Evolutionary conservation across 2,888 invertebrate genomes (phyloP).

Genomic region (Encarsia formosa): DNA sequence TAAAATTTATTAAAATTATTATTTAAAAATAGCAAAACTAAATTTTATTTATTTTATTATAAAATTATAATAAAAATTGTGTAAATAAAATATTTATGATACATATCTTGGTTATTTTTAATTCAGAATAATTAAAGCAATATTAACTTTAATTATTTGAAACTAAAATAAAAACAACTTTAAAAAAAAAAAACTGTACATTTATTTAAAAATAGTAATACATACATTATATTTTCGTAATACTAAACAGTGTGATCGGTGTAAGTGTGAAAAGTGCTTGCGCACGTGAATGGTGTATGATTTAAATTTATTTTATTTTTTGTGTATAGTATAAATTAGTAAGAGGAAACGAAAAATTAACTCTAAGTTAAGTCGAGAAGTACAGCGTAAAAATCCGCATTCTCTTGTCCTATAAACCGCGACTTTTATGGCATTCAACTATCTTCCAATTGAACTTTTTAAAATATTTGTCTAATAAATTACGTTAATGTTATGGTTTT

Average conservation of each 20-base stretch:
- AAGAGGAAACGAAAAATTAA: conserved; percentile 17
- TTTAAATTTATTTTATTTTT: too few relatives aligned
- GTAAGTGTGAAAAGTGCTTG: conserved; percentile 19
- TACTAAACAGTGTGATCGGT: conserved; percentile 23
- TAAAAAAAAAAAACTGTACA: conserved; percentile 44
- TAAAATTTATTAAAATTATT: too few relatives aligned
- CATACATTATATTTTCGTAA: conserved; percentile 18
- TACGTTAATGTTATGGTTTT: background rate
- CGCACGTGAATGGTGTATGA: conserved; percentile 15
- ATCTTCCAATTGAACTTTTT: conserved; percentile 6
- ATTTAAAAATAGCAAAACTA: too few relatives aligned
- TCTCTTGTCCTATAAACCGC: conserved; percentile 15
- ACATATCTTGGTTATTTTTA: too few relatives aligned
- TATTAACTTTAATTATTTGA: too few relatives aligned
- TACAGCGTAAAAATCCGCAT: conserved; percentile 1
- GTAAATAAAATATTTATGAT: too few relatives aligned
- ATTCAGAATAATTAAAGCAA: too few relatives aligned
- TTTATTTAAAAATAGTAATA: conserved; percentile 47
- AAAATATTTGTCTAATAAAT: background rate
- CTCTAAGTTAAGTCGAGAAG: conserved; percentile 22
- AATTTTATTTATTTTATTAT: too few relatives aligned
- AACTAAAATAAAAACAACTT: conserved; percentile 8
- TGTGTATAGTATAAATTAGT: conserved; percentile 28
- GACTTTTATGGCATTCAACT: conserved; percentile 27
- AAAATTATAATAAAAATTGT: too few relatives aligned